Evolutionary conservation across 2,113 vertebrate species (phyloP), one percentile per base, ranked within the genome.

Genomic region (Hirundichthys speculiger): DNA sequence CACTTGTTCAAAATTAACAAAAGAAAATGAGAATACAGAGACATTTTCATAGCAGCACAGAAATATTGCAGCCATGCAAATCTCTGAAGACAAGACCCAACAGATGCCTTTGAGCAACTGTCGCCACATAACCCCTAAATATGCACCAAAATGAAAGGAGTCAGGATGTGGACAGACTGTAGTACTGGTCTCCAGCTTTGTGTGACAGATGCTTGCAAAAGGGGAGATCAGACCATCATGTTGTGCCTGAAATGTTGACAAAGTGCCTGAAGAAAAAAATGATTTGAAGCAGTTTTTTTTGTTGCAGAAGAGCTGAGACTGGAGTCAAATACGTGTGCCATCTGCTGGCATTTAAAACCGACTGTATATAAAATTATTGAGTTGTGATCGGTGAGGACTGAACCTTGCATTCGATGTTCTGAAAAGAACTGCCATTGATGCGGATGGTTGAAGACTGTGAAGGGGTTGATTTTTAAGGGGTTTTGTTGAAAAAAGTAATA

Each of bases 291-390:
- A 24, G 14, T 9, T 18, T 47, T 15, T 38, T 40, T 59, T 50
- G 16, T 58, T 57, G 75, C 58, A 68, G 68, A 61, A 63, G 62
- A 50, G 48, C 43, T 16, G 19, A 53, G 24, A 20, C 22, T 34
- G 40, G 24, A 52, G 59, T 42, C 73, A 43, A 76, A 75, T 58
- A 46, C 54, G 57, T 34, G 56, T 49, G 40, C 64, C 64, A 79
- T 86, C 73, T 83, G 77, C 59, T 55, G 64, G 60, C 69, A 65
- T 74, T 34, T 25, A 46, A 5, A 21, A 40, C 18, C 46, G 52
- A 52, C 46, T 13, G n/a, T 1, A 5, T 13, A 12, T n/a, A 25
- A 45, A 38, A 62, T 24, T 3, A 40, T 3, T 24, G 34, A 18
- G 18, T 10, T 3, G 6, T 15, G 4, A 5, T 14, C 0, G 15